Base-by-base conservation (phyloP, 2,113 vertebrate genomes). In the Leptobrachium ailaonicum region DNA sequence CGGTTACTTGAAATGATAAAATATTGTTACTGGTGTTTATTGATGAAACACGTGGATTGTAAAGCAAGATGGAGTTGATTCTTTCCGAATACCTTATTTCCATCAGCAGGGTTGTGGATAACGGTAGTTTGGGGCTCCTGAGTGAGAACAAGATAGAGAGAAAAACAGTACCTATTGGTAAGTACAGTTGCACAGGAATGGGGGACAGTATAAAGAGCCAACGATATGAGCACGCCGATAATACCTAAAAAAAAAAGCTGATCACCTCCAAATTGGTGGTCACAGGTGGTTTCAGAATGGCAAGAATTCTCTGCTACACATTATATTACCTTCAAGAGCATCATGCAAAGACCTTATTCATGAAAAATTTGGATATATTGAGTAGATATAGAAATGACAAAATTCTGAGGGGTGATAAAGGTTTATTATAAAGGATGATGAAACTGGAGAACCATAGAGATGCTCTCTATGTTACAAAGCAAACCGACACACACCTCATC, bases 121-220 rank as follows among this genome's bases (percentile, higher is more conserved):
- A 99, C 96, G 85, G 97, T 99, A 88, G 95, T 96, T 94, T 98
- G 97, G 93, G 97, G 96, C 92, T 99, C 97, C 97, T 99, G 91
- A 95, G 93, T 88, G 11, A 91, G 92, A 92, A 94, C 85, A 88
- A 94, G 89, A 94, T 91, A 80, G 87, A 93, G 86, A 91, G 86
- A 93, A 87, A 89, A 88, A 91, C 84, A 92, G 87, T 91, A 89
- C 76, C 88, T 86, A 86, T 91, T 83, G 89, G 86, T 92, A 86
- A 91, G 87, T 71, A 88, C 75, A 85, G 82, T 89, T 83, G 84
- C 62, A 73, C 76, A 71, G 85, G 77, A 3, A 66, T 69, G 80
- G 87, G 73, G 82, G 85, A 91, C 85, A 54, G 86, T 80, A 83
- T 88, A 82, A 84, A 84, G 85, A 90, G 80, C 79, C 88, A 86